These are phyloP conservation scores for Potorous gilbertii DNA, from an alignment of 2,797 vertebrate genomes.

Conservation along the genomic window DNA sequence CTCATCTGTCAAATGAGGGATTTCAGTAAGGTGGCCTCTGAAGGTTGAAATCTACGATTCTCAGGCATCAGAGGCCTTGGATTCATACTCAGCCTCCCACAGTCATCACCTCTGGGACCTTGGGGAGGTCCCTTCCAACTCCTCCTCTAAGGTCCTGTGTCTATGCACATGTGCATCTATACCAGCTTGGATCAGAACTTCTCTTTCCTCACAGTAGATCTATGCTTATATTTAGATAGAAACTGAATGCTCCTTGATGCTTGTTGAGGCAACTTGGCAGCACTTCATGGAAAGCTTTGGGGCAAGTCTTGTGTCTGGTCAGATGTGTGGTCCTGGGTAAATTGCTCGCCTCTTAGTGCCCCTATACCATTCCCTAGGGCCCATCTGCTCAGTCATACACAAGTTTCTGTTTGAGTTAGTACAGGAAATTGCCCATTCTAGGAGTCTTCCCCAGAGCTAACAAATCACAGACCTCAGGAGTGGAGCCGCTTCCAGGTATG, in stretches of 20 bases:
- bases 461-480: not conserved
- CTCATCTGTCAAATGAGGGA: no score
- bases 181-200: not conserved
- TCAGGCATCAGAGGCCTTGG: not conserved
- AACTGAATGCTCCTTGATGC: not conserved
- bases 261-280: not conserved
- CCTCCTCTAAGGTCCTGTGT: not conserved
- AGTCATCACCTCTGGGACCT: not conserved
- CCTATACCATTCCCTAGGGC: not conserved
- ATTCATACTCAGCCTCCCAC: not conserved
- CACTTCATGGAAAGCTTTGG: not conserved
- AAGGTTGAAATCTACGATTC: not conserved
- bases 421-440: fast-evolving
- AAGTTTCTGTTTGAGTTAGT: not conserved
- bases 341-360: not conserved
- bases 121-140: not conserved
- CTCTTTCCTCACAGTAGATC: not conserved
- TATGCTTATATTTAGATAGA: not conserved
- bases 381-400: not conserved
- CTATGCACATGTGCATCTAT: not conserved
- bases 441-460: not conserved
- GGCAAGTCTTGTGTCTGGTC: not conserved
- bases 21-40: not conserved
- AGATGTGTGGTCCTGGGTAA: not conserved
- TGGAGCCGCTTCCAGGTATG: not conserved